Percentiles rank a stretch among this genome's conserved stretches.
Evolutionary conservation across 2,113 vertebrate genomes (phyloP).

Genomic region (Anguilla rostrata): DNA sequence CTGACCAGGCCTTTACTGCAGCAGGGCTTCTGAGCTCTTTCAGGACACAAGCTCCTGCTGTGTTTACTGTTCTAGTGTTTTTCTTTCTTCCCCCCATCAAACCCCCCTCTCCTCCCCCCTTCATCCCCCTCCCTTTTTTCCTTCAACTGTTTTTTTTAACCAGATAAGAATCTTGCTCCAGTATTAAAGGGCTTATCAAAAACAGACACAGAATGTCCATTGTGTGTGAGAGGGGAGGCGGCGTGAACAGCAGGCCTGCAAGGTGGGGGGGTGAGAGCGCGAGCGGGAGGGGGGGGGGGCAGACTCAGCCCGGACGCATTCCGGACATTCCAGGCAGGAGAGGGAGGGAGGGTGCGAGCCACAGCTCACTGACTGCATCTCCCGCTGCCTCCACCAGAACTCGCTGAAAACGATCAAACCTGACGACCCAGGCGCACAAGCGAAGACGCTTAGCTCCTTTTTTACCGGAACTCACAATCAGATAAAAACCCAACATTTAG

Average conservation of each 20-base stretch:
- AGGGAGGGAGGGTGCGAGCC: constrained; percentile 38
- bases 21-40: neutral
- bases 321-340: constrained; percentile 61
- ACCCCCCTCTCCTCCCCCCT: neutral
- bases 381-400: constrained; percentile 20
- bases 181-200: constrained; percentile 58
- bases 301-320: constrained; percentile 60
- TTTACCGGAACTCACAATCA: neutral
- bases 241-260: constrained; percentile 35
- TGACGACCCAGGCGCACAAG: neutral
- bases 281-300: constrained; percentile 16
- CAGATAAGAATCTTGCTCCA: constrained; percentile 35
- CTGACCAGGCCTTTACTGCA: neutral
- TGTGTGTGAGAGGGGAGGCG: constrained; percentile 7
- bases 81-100: neutral
- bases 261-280: constrained; percentile 1
- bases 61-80: neutral
- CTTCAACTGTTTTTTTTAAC: constrained; percentile 17
- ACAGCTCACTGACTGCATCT: constrained; percentile 46
- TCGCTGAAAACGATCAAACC: neutral
- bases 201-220: constrained; percentile 38
- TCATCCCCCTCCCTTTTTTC: neutral
- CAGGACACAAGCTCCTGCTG: neutral
- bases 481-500: no score
- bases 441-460: neutral